These are phyloP conservation scores for Drosophila peninsularis DNA, from an alignment of 2,888 invertebrate genomes.

Conservation along the genomic window DNA sequence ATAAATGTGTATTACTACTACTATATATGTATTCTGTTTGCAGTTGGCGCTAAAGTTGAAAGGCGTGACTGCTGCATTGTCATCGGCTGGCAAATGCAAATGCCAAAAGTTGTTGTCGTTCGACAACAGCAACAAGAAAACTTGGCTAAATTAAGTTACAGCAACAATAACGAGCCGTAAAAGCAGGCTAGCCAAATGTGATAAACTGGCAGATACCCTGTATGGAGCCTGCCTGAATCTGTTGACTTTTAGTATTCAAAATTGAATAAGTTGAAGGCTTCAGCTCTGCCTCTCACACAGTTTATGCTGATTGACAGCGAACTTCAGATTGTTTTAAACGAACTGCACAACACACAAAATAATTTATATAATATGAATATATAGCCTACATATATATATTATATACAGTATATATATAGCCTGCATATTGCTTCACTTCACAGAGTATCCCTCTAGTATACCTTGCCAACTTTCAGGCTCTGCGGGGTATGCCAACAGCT, in stretches of 20 bases:
- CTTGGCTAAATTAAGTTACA: slow-evolving; percentile 62
- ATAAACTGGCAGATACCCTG: not conserved
- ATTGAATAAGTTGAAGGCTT: no score
- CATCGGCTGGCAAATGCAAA: slow-evolving; percentile 61
- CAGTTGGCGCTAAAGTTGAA: slow-evolving; percentile 66
- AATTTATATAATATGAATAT: no score
- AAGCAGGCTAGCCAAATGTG: not conserved
- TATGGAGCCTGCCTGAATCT: not conserved
- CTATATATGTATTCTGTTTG: not conserved
- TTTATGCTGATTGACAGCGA: not conserved
- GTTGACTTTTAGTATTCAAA: not conserved
- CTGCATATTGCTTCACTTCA: no score
- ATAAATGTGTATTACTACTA: slow-evolving; percentile 16
- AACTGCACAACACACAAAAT: no score
- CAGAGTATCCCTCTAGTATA: no score
- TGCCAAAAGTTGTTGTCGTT: slow-evolving; percentile 59
- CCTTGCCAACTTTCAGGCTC: not conserved
- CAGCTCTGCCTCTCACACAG: no score
- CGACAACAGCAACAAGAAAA: slow-evolving; percentile 47
- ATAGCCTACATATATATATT: no score
- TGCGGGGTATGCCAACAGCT: slow-evolving; percentile 19
- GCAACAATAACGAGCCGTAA: slow-evolving; percentile 22
- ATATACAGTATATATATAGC: no score
- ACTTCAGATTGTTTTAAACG: no score
- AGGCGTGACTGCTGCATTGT: slow-evolving; percentile 58